Percentiles rank a stretch among this genome's conserved stretches.
These are phyloP conservation scores for Todiramphus saurophagus DNA, from an alignment of 2,113 vertebrate genomes.

Conservation along the genomic window DNA sequence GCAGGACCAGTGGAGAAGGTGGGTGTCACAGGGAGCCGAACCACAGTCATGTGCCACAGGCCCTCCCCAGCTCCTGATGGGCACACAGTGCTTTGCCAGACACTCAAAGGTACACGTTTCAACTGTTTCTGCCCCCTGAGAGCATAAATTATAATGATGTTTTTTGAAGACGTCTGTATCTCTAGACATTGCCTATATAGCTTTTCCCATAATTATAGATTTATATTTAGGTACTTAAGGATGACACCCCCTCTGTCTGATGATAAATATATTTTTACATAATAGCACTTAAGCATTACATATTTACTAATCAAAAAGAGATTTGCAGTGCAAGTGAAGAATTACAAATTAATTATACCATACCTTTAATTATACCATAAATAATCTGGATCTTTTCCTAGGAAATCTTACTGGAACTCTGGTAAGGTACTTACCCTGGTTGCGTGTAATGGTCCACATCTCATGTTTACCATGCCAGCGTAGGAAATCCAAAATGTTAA, in stretches of 20 bases:
- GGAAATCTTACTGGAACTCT: not conserved
- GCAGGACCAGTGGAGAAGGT: not conserved
- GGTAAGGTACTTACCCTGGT: not conserved
- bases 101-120: not conserved
- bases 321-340: not conserved
- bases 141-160: not conserved
- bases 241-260: constrained; percentile 2
- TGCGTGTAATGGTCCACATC: not conserved
- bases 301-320: constrained; percentile 42
- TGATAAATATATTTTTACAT: constrained; percentile 39
- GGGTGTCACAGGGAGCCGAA: rapidly evolving
- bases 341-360: constrained; percentile 27
- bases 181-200: not conserved
- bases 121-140: not conserved
- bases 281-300: not conserved
- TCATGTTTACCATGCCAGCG: not conserved
- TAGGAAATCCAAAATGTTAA: constrained; percentile 5
- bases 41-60: rapidly evolving
- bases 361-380: constrained; percentile 38
- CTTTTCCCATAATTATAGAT: constrained; percentile 4
- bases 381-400: constrained; percentile 6
- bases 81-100: not conserved
- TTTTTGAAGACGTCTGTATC: not conserved
- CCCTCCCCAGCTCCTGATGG: rapidly evolving
- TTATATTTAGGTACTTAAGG: constrained; percentile 32